phyloP scores from a whole-genome alignment of 2,888 invertebrate genomes.

The Drepana falcataria region DNA sequence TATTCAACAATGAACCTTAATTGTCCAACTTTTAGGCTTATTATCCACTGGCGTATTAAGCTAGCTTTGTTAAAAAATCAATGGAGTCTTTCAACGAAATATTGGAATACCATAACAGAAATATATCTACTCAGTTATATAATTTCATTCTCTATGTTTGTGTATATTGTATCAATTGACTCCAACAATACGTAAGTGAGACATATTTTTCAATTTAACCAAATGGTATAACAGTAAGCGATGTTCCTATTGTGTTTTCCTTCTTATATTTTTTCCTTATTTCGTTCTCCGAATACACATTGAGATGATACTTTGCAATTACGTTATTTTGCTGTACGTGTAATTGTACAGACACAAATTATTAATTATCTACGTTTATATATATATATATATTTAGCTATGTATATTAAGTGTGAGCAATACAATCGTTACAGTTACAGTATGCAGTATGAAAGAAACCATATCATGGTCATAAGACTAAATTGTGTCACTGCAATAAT shows the following conservation, averaged over 20 bases:
- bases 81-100: no score
- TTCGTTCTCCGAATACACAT: not conserved
- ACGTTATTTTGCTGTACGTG: no score
- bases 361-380: no score
- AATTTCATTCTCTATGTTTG: not conserved
- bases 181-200: not conserved
- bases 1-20: not conserved
- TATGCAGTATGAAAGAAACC: no score
- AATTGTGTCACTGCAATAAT: no score
- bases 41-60: not conserved
- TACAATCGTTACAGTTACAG: no score
- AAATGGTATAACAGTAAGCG: not conserved
- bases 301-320: no score
- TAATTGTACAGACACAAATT: no score
- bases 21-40: not conserved
- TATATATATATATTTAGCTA: no score
- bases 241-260: not conserved
- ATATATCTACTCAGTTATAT: not conserved
- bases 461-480: no score
- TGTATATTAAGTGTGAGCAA: no score
- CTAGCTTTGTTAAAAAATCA: no score
- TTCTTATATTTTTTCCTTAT: not conserved
- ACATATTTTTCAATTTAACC: not conserved
- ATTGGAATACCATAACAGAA: not conserved
- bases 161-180: not conserved